Percentiles rank a stretch among this genome's conserved stretches.
These are phyloP conservation scores for Pseudorectes ferrugineus DNA, from an alignment of 2,113 vertebrate genomes.

Conservation along the genomic window DNA sequence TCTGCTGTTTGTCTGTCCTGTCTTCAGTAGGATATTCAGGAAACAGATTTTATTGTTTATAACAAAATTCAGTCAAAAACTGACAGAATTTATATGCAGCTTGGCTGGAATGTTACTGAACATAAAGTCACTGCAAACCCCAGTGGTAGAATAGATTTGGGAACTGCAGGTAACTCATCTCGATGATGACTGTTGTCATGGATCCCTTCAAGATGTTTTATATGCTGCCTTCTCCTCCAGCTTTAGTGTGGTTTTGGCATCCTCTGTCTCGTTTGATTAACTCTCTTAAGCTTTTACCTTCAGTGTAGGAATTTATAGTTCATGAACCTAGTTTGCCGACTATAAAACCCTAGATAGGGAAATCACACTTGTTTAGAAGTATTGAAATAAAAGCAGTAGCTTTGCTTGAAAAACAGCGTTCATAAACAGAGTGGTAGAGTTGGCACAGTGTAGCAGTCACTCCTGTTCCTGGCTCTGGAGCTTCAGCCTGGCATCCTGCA, in stretches of 20 bases:
- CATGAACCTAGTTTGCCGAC: background rate
- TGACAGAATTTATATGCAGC: background rate
- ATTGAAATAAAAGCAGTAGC: background rate
- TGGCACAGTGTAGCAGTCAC: background rate
- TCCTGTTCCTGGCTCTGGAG: background rate
- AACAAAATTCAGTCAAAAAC: constrained; percentile 6
- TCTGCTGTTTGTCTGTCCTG: background rate
- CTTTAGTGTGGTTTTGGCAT: background rate
- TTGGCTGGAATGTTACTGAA: background rate
- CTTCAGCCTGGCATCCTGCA: background rate
- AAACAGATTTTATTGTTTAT: constrained; percentile 26
- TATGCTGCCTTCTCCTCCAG: background rate
- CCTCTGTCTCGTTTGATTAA: background rate
- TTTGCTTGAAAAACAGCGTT: background rate
- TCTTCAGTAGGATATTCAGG: background rate
- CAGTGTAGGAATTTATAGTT: background rate
- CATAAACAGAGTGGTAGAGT: background rate
- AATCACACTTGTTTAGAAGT: background rate
- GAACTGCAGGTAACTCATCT: background rate
- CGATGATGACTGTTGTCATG: background rate
- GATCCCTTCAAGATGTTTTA: background rate
- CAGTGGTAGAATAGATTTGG: background rate
- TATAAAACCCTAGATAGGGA: background rate
- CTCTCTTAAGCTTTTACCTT: background rate
- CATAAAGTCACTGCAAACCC: background rate